Evolutionary conservation across 2,888 invertebrate species (phyloP), one percentile per base, ranked within the genome.

Genomic region (Poecilobothrus nobilitatus): DNA sequence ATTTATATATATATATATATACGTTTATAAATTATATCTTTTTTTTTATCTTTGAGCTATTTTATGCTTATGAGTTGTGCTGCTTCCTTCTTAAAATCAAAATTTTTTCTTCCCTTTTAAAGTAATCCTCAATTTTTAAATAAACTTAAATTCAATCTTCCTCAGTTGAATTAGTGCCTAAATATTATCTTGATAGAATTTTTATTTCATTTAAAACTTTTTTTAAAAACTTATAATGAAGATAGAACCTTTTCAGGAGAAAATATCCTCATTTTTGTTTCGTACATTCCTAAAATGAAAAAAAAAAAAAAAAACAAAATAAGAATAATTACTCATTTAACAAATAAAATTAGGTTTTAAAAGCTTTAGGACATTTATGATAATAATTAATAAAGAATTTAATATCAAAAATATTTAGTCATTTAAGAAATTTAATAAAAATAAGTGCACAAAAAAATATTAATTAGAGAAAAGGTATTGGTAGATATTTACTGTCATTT

Each of bases 271-370:
- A 65, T 65, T 65, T 65, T 65, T 65, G 37, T 18, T 22, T 65
- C 33, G 65, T 65, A 20, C 65, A 65, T 65, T 34, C 33, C 65
- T 65, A 63, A 63, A 63, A 63, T 27, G 27, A n/a, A 65, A 37
- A 34, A 65, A n/a, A 34, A 18, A 33, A 27, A 15, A 7, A 34
- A 34, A 64, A 4, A 22, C 22, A 63, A n/a, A n/a, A n/a, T n/a
- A n/a, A n/a, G n/a, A n/a, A n/a, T n/a, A n/a, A n/a, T n/a, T n/a
- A n/a, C n/a, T n/a, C n/a, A n/a, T n/a, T n/a, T n/a, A n/a, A n/a
- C n/a, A n/a, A n/a, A n/a, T n/a, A n/a, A n/a, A n/a, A n/a, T n/a
- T n/a, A n/a, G n/a, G n/a, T n/a, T n/a, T n/a, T n/a, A n/a, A n/a
- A n/a, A n/a, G n/a, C n/a, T n/a, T n/a, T n/a, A n/a, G n/a, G n/a